phyloP scores from a whole-genome alignment of 2,113 vertebrate species.

The Eudorcas thomsonii region DNA sequence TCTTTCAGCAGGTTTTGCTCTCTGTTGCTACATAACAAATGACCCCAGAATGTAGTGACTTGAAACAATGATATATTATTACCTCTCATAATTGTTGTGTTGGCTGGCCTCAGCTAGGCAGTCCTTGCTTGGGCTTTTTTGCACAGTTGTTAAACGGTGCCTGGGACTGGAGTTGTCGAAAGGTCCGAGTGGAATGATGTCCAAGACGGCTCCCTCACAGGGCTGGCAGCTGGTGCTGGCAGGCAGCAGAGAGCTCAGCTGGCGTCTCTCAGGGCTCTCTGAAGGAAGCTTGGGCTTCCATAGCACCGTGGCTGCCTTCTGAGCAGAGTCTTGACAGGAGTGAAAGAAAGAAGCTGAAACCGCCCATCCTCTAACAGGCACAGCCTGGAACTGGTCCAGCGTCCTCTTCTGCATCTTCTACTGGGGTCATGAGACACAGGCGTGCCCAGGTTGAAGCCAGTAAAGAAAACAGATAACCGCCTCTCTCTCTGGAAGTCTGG shows the following conservation, averaged over 20 bases:
- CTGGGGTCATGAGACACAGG: background rate
- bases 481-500: background rate
- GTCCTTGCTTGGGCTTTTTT: background rate
- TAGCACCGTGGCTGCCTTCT: background rate
- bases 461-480: background rate
- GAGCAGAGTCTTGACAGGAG: background rate
- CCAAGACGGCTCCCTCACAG: background rate
- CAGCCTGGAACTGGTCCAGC: background rate
- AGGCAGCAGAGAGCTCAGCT: fast-evolving
- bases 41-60: background rate
- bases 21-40: background rate
- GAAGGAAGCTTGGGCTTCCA: background rate
- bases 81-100: background rate
- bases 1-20: background rate
- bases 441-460: background rate
- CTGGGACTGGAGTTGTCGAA: background rate
- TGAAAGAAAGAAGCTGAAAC: background rate
- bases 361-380: background rate
- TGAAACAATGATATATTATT: background rate
- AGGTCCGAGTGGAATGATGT: background rate
- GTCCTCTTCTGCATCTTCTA: background rate
- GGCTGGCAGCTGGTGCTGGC: too few species aligned
- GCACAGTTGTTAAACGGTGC: background rate
- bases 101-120: background rate
- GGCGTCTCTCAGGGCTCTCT: background rate